Conservation (phyloP, 2,113 vertebrate genomes). For the Oceanodroma tethys region DNA sequence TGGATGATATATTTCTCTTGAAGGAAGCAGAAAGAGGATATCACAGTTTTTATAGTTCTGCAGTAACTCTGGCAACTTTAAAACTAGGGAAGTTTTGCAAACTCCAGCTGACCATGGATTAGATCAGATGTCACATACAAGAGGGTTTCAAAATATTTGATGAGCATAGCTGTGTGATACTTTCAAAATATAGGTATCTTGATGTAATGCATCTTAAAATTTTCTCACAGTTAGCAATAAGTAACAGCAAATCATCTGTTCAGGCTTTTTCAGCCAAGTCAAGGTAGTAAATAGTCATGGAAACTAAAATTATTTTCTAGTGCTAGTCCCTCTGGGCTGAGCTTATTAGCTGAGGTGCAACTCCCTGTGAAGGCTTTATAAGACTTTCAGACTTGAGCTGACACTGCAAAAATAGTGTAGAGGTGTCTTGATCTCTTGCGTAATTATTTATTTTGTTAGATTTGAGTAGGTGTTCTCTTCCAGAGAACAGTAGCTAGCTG, state of each 20-base stretch:
- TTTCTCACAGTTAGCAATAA: background rate
- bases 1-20: background rate
- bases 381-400: background rate
- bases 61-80: background rate
- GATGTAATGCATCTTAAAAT: background rate
- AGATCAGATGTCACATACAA: background rate
- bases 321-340: background rate
- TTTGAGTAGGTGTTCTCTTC: background rate
- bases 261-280: background rate
- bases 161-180: background rate
- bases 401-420: background rate
- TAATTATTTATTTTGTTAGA: background rate
- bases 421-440: background rate
- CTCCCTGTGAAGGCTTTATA: background rate
- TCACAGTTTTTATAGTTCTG: background rate
- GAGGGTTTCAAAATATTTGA: background rate
- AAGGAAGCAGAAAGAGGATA: background rate
- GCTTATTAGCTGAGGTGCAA: background rate
- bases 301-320: background rate
- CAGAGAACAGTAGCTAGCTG: background rate
- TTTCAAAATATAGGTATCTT: background rate
- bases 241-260: background rate
- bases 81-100: background rate
- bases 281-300: background rate
- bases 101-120: background rate